Evolutionary conservation across 2,113 vertebrate species (phyloP).

Genomic region (Telmatochromis sp.): DNA sequence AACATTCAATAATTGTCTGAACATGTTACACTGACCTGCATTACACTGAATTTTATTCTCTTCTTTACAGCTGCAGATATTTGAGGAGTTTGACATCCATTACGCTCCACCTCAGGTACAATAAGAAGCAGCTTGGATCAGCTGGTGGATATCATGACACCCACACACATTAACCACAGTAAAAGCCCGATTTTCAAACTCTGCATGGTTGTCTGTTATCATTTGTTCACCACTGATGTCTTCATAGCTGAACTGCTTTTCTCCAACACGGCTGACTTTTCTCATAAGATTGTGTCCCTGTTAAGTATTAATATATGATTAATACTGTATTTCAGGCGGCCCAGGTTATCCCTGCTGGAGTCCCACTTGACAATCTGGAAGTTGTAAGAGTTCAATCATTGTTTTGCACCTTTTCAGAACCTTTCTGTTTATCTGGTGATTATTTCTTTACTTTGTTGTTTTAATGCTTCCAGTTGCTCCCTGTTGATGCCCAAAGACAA

Average conservation of each 20-base stretch:
- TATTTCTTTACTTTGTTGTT: background rate
- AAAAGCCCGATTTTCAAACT: background rate
- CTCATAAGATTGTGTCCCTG: background rate
- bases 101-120: conserved; percentile 40
- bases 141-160: background rate
- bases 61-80: conserved; percentile 2
- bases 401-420: background rate
- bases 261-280: background rate
- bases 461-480: conserved; percentile 31
- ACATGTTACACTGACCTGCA: background rate
- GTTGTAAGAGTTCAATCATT: conserved; percentile 17
- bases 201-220: background rate
- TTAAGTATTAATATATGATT: background rate
- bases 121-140: background rate
- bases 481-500: background rate
- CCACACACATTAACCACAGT: background rate
- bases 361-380: background rate
- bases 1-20: background rate
- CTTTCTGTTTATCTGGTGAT: background rate
- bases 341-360: conserved; percentile 27
- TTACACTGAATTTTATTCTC: background rate
- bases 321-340: conserved; percentile 11
- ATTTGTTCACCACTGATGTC: background rate
- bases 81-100: conserved; percentile 46
- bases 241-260: background rate